A percentile compares a stretch with the other conserved stretches of the same genome.
Evolutionary conservation across 2,113 vertebrate genomes (phyloP).

Genomic region (Myodes glareolus): DNA sequence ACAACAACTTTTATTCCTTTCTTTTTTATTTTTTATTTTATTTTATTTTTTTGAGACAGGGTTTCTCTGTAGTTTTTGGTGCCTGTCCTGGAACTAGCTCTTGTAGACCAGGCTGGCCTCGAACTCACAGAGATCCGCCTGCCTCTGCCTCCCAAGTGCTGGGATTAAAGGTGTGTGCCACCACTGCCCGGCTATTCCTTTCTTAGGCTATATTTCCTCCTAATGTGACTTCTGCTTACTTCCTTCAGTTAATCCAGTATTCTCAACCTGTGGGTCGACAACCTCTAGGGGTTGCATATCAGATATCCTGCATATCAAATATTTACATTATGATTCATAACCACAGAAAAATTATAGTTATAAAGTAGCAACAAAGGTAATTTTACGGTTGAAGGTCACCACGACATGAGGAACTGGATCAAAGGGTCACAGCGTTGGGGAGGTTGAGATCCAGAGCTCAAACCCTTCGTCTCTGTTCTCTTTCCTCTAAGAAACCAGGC

Average conservation of each 20-base stretch:
- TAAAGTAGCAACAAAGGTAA: background rate
- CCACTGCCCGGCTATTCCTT: too few relatives aligned
- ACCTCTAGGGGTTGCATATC: background rate
- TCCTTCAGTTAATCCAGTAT: background rate
- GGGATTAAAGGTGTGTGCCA: too few relatives aligned
- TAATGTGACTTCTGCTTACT: background rate
- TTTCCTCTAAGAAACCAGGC: background rate
- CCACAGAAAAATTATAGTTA: background rate
- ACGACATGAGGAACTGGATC: background rate
- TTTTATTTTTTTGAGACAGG: too few relatives aligned
- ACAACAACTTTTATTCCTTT: background rate
- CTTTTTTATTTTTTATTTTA: too few relatives aligned
- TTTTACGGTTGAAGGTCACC: background rate
- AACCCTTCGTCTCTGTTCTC: background rate
- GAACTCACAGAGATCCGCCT: too few relatives aligned
- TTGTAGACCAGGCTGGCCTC: too few relatives aligned
- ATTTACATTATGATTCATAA: background rate
- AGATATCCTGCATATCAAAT: background rate
- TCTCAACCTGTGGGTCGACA: background rate
- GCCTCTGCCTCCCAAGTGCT: too few relatives aligned
- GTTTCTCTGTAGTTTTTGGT: too few relatives aligned
- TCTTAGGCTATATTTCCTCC: background rate
- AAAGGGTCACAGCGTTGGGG: background rate
- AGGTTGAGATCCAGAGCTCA: background rate
- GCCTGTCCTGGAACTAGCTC: too few relatives aligned